Evolutionary conservation across 2,888 invertebrate species (phyloP).

Genomic region (Apodemia duryi): DNA sequence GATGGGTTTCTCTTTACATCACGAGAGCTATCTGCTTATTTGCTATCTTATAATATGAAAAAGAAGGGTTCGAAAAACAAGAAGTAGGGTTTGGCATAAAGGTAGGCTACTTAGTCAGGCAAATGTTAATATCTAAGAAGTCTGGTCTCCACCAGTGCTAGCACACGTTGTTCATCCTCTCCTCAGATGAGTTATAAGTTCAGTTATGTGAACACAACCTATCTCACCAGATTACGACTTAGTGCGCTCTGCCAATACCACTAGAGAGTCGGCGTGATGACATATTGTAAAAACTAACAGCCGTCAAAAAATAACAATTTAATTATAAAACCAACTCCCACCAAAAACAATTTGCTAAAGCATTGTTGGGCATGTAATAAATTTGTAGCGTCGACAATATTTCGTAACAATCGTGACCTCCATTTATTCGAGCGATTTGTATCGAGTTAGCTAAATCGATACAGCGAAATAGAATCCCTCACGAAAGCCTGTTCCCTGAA

Average conservation of each 20-base stretch:
- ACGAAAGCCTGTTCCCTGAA: conserved; percentile 13
- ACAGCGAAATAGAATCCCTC: conserved; percentile 15
- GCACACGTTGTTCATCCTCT: too few species aligned
- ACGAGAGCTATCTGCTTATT: too few species aligned
- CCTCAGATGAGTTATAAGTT: too few species aligned
- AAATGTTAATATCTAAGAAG: too few species aligned
- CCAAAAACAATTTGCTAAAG: not conserved
- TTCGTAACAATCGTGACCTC: conserved; percentile 16
- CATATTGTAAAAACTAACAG: not conserved
- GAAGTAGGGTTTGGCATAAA: too few species aligned
- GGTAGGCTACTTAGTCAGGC: too few species aligned
- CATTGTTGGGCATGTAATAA: conserved; percentile 10
- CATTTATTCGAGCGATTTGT: conserved; percentile 16
- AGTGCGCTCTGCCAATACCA: not conserved
- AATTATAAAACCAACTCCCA: not conserved
- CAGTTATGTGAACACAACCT: too few species aligned
- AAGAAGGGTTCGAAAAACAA: too few species aligned
- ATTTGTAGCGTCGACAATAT: conserved; percentile 12
- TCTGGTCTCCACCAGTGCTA: too few species aligned
- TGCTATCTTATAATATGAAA: too few species aligned
- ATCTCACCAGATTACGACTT: too few species aligned
- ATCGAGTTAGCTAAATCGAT: conserved; percentile 16
- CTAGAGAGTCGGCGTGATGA: not conserved
- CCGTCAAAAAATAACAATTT: not conserved
- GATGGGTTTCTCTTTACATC: too few species aligned